Conservation (phyloP, 2,888 invertebrate genomes). For the Agriopis marginaria region DNA sequence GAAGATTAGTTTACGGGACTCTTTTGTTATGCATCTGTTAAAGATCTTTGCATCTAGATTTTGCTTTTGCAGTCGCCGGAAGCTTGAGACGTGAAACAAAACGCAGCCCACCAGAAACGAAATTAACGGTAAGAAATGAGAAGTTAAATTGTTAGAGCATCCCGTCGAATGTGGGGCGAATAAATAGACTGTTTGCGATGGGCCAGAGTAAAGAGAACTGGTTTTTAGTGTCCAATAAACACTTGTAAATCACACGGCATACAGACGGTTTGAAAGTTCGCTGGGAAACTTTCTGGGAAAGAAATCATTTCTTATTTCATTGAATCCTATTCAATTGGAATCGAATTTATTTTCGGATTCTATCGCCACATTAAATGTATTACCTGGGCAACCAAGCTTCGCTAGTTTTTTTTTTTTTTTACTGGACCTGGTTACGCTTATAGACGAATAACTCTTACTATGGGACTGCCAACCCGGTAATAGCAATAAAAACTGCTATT, state of each 20-base stretch:
- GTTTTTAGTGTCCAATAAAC: constrained; percentile 47
- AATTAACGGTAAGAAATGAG: constrained; percentile 36
- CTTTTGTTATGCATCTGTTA: constrained; percentile 35
- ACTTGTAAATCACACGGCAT: constrained; percentile 39
- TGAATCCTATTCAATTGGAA: constrained; percentile 4
- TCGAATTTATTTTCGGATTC: not conserved
- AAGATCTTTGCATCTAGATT: constrained; percentile 27
- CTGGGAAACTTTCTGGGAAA: constrained; percentile 24
- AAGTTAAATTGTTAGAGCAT: constrained; percentile 38
- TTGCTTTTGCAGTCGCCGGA: constrained; percentile 20
- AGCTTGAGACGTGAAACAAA: constrained; percentile 34
- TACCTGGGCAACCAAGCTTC: no score
- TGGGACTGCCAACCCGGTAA: no score
- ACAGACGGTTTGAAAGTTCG: constrained; percentile 20
- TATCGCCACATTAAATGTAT: no score
- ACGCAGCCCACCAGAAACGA: constrained; percentile 34
- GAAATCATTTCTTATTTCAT: constrained; percentile 13
- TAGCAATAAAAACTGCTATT: no score
- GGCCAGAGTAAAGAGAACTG: constrained; percentile 31
- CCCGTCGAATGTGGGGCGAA: constrained; percentile 43
- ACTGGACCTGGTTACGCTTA: no score
- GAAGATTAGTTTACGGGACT: constrained; percentile 36
- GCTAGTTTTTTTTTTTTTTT: no score
- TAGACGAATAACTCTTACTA: no score
- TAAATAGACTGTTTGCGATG: constrained; percentile 41